phyloP scores from a whole-genome alignment of 2,797 vertebrate genomes.

The Austrolebias charrua region DNA sequence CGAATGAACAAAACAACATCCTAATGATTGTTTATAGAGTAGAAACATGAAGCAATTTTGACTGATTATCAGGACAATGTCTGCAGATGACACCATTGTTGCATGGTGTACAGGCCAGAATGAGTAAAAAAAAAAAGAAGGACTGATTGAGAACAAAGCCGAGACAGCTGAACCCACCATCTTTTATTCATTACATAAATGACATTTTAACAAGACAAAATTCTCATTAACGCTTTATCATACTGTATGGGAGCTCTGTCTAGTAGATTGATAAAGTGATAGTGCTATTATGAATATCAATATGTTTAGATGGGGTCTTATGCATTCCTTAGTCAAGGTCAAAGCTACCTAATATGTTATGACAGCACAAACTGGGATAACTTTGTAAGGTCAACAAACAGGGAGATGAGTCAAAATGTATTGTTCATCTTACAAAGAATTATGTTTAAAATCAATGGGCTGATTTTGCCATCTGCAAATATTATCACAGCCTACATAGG shows the following conservation, averaged over 20 bases:
- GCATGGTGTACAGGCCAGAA: conserved; percentile 69
- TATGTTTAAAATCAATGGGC: neutral
- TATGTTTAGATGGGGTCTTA: conserved; percentile 71
- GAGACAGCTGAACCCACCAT: conserved; percentile 78
- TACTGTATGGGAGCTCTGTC: conserved; percentile 78
- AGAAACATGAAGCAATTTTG: conserved; percentile 78
- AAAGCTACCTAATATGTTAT: conserved; percentile 67
- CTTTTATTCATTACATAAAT: conserved; percentile 84
- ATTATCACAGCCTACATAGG: conserved; percentile 1
- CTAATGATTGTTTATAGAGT: conserved; percentile 82
- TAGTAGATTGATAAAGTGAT: conserved; percentile 76
- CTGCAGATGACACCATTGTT: conserved; percentile 77
- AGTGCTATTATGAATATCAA: conserved; percentile 80
- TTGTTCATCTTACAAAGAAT: conserved; percentile 8
- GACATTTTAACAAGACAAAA: conserved; percentile 82
- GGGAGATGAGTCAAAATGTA: conserved; percentile 16
- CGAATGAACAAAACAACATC: conserved; percentile 90
- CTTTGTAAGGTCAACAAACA: conserved; percentile 39
- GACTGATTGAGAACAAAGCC: conserved; percentile 77
- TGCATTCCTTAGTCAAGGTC: conserved; percentile 75
- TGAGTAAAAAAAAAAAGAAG: conserved; percentile 43
- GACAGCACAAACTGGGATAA: conserved; percentile 54
- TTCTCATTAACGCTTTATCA: conserved; percentile 82
- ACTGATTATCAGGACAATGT: conserved; percentile 76
- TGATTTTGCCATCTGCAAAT: conserved; percentile 1